phyloP scores from a whole-genome alignment of 2,113 vertebrate species.

The Acrocephalus arundinaceus region DNA sequence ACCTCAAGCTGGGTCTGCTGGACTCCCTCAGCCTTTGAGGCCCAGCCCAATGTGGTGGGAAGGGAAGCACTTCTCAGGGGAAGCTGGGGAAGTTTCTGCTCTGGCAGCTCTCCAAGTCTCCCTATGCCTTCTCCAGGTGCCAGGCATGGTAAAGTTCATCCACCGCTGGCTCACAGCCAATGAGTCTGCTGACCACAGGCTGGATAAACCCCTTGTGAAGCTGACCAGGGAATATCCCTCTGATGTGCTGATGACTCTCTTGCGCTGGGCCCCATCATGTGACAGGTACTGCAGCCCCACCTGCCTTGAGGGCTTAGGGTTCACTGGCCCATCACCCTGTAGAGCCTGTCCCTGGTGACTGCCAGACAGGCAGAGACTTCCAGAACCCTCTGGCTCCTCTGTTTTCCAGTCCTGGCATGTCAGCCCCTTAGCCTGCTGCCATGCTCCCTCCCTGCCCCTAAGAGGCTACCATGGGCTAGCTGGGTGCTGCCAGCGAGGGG shows the following conservation, averaged over 20 bases:
- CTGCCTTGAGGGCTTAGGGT: background rate
- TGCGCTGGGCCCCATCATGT: background rate
- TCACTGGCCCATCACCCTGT: background rate
- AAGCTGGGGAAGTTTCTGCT: background rate
- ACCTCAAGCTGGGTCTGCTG: background rate
- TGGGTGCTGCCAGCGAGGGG: background rate
- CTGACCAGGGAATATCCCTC: background rate
- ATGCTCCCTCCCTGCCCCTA: background rate
- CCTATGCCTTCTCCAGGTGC: background rate
- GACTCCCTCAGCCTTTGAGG: background rate
- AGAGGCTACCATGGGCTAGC: background rate
- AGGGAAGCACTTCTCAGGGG: too few relatives aligned
- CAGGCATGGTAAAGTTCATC: background rate
- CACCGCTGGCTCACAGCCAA: background rate
- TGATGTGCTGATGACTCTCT: background rate
- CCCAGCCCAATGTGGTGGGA: background rate
- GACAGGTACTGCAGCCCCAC: background rate
- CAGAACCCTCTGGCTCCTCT: background rate
- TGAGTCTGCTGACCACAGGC: background rate
- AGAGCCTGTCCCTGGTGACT: background rate
- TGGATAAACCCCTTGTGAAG: background rate
- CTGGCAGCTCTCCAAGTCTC: background rate
- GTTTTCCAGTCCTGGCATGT: background rate
- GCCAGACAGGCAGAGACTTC: background rate
- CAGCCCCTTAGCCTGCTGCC: background rate